These are phyloP conservation scores for Physella acuta DNA, from an alignment of 1,140 invertebrate genomes.

Conservation along the genomic window DNA sequence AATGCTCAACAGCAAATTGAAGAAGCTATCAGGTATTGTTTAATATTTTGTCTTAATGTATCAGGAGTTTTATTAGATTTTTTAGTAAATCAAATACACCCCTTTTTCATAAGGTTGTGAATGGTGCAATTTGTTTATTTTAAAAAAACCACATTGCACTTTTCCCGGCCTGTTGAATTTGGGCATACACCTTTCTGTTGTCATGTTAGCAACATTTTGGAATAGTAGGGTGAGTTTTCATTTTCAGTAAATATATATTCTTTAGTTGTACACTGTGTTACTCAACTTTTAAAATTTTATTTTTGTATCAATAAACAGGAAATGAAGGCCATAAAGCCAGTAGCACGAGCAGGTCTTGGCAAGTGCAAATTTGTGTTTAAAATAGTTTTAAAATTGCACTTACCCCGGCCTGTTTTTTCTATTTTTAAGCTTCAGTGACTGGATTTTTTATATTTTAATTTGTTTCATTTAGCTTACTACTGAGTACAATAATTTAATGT, in stretches of 20 bases:
- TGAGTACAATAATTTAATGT: no score
- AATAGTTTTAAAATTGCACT: constrained; percentile 27
- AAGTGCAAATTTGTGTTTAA: constrained; percentile 20
- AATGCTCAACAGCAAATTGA: constrained; percentile 92
- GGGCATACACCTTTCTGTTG: no score
- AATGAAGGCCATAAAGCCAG: no score
- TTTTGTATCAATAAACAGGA: no score
- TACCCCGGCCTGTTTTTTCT: constrained; percentile 33
- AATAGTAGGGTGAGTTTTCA: no score
- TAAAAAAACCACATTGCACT: constrained; percentile 28
- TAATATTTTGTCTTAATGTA: not conserved
- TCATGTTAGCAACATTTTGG: no score
- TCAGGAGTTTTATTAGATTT: not conserved
- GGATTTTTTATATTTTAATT: no score
- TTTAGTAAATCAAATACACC: not conserved
- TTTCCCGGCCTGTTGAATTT: constrained; percentile 32
- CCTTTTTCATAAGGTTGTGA: constrained; percentile 21
- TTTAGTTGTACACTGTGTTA: no score
- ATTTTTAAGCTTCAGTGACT: no score
- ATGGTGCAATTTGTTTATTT: constrained; percentile 22
- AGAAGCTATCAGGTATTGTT: constrained; percentile 77
- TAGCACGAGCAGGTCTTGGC: constrained; percentile 24
- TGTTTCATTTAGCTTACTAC: no score
- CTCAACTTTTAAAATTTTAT: no score
- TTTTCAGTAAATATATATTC: no score